Percentiles rank a stretch among this genome's conserved stretches.
Evolutionary conservation across 1,140 invertebrate genomes (phyloP).

Genomic region (Stratiolaelaps scimitus): DNA sequence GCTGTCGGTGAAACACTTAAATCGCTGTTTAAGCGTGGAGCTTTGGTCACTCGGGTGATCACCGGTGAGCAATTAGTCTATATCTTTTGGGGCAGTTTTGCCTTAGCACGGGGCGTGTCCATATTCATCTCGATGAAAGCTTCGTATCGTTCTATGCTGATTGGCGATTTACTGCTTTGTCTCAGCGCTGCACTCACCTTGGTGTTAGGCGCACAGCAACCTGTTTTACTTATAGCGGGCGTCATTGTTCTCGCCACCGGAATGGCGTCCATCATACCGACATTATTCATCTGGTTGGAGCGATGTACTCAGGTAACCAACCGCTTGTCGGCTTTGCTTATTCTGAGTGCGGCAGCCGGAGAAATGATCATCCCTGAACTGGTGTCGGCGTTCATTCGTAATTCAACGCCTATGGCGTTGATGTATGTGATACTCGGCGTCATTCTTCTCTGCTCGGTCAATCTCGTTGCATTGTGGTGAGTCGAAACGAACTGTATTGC

Average conservation of each 20-base stretch:
- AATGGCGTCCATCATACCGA: slow-evolving; percentile 46
- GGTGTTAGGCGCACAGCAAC: slow-evolving; percentile 38
- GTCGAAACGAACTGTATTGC: slow-evolving; percentile 28
- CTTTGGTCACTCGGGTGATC: slow-evolving; percentile 38
- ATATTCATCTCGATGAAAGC: slow-evolving; percentile 43
- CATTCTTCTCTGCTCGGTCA: slow-evolving; percentile 35
- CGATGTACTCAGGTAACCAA: slow-evolving; percentile 44
- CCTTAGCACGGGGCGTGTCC: slow-evolving; percentile 42
- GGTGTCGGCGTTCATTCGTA: slow-evolving; percentile 40
- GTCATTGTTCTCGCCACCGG: slow-evolving; percentile 43
- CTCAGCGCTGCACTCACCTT: slow-evolving; percentile 41
- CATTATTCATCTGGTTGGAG: slow-evolving; percentile 46
- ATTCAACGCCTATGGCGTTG: slow-evolving; percentile 38
- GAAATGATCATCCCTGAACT: slow-evolving; percentile 43
- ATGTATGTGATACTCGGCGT: slow-evolving; percentile 40
- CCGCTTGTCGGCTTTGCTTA: slow-evolving; percentile 44
- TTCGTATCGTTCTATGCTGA: slow-evolving; percentile 40
- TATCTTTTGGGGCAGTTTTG: slow-evolving; percentile 46
- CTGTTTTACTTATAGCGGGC: slow-evolving; percentile 39
- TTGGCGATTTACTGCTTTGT: slow-evolving; percentile 40
- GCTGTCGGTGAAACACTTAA: slow-evolving; percentile 44
- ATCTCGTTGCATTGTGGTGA: slow-evolving; percentile 38
- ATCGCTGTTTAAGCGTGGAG: slow-evolving; percentile 40
- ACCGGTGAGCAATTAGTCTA: slow-evolving; percentile 42
- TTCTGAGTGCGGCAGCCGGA: slow-evolving; percentile 44